Evolutionary conservation across 2,113 vertebrate genomes (phyloP).

Genomic region (Crotophaga sulcirostris): DNA sequence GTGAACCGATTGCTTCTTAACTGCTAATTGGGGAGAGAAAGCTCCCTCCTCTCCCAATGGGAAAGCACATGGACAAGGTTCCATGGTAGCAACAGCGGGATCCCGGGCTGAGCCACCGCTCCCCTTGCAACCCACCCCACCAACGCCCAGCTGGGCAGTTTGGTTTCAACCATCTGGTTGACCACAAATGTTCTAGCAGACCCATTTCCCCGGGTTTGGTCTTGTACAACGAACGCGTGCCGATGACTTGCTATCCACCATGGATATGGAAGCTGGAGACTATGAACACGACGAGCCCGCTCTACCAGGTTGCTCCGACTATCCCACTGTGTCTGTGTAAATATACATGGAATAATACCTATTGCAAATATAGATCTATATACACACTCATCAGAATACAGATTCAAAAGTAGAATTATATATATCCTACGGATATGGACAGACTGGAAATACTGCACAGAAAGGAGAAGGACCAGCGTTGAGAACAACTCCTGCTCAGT

Average conservation of each 20-base stretch:
- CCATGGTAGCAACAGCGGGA: background rate
- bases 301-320: background rate
- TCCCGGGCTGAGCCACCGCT: background rate
- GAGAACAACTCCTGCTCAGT: fast-evolving
- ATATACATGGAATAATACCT: fast-evolving
- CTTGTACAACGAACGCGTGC: fast-evolving
- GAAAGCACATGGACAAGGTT: background rate
- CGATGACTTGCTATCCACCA: background rate
- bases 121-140: fast-evolving
- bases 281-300: too few relatives aligned
- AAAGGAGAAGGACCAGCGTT: background rate
- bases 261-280: too few relatives aligned
- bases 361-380: background rate
- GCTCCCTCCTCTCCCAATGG: too few relatives aligned
- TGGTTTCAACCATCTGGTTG: too few relatives aligned
- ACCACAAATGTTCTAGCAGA: background rate
- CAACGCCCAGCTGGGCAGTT: background rate
- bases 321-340: background rate
- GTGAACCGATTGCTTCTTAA: background rate
- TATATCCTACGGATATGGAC: fast-evolving
- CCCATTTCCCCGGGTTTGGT: background rate
- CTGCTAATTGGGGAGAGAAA: background rate
- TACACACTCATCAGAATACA: background rate
- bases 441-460: background rate
- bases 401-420: background rate